Evolutionary conservation across 2,797 vertebrate species (phyloP).

Genomic region (Phataginus tricuspis): DNA sequence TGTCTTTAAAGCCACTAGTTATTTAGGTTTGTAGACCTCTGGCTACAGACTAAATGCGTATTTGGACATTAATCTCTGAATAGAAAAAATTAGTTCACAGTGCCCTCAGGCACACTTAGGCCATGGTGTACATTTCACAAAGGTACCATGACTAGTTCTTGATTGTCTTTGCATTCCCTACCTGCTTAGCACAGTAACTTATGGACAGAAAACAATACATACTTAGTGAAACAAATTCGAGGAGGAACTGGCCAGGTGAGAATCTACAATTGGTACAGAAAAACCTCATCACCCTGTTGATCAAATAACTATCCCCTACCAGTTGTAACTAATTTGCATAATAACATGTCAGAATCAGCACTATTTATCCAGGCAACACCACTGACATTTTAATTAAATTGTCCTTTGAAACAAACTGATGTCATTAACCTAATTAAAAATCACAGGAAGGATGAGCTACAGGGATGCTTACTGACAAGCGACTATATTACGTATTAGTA

Average conservation of each 20-base stretch:
- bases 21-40: not conserved
- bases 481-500: constrained; percentile 67
- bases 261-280: not conserved
- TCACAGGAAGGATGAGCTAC: constrained; percentile 64
- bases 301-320: constrained; percentile 33
- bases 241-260: not conserved
- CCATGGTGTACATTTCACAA: not conserved
- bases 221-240: not conserved
- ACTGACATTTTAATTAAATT: constrained; percentile 80
- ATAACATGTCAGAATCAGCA: constrained; percentile 67
- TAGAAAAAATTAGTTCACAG: not conserved
- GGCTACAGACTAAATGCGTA: not conserved
- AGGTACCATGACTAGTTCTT: not conserved
- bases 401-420: constrained; percentile 77
- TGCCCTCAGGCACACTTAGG: not conserved
- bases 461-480: constrained; percentile 58
- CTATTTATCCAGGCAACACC: constrained; percentile 73
- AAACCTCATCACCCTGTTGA: constrained; percentile 37
- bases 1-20: not conserved
- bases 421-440: constrained; percentile 81
- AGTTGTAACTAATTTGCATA: constrained; percentile 70
- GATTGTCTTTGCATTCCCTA: not conserved
- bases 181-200: not conserved
- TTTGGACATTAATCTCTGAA: constrained; percentile 47
- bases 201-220: not conserved